Conservation (phyloP, 1,140 invertebrate species). For the Daktulosphaira vitifoliae region DNA sequence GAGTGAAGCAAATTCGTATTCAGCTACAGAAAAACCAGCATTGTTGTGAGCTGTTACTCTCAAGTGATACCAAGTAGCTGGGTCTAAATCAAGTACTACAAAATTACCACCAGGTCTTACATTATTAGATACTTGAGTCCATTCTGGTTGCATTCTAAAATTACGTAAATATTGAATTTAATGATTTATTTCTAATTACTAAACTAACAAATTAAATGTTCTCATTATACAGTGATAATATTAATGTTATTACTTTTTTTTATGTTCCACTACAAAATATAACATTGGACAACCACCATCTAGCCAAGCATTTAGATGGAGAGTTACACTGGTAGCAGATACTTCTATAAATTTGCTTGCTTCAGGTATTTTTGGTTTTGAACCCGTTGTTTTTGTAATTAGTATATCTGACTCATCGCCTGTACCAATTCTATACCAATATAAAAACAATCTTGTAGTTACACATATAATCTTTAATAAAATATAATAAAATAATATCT, state of each 20-base stretch:
- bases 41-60: slow-evolving; percentile 91
- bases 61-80: slow-evolving; percentile 85
- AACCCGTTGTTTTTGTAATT: slow-evolving; percentile 76
- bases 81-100: slow-evolving; percentile 80
- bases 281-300: slow-evolving; percentile 92
- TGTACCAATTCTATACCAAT: slow-evolving; percentile 73
- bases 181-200: no score
- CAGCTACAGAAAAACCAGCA: slow-evolving; percentile 85
- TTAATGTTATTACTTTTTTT: slow-evolving; percentile 67
- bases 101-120: slow-evolving; percentile 84
- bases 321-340: slow-evolving; percentile 79
- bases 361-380: slow-evolving; percentile 80
- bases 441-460: neutral
- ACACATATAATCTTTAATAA: no score
- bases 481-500: slow-evolving; percentile 39
- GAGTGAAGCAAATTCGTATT: slow-evolving; percentile 90
- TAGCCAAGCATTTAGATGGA: slow-evolving; percentile 86
- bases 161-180: no score
- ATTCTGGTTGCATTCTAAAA: slow-evolving; percentile 65
- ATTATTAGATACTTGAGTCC: slow-evolving; percentile 87
- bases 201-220: neutral
- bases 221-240: neutral
- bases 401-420: slow-evolving; percentile 78
- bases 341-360: slow-evolving; percentile 83
- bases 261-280: slow-evolving; percentile 91